Evolutionary conservation across 2,113 vertebrate genomes (phyloP).

Genomic region (Oplegnathus fasciatus): DNA sequence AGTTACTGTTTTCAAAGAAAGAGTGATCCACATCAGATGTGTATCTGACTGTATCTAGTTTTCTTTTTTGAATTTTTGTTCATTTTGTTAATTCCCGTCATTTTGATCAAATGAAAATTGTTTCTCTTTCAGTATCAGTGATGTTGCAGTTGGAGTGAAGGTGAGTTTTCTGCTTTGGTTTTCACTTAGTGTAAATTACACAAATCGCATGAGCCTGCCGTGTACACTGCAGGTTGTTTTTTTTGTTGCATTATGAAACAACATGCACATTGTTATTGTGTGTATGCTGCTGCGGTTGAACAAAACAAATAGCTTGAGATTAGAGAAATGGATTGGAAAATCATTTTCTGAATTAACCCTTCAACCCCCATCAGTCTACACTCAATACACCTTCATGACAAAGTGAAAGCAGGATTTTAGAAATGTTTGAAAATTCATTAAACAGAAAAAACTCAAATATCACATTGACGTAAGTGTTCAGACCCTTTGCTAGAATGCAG

Average conservation of each 20-base stretch:
- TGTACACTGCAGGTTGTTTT: background rate
- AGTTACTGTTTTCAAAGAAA: background rate
- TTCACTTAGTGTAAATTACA: background rate
- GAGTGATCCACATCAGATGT: background rate
- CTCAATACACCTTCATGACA: too few relatives aligned
- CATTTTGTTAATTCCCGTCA: background rate
- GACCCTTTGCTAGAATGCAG: too few relatives aligned
- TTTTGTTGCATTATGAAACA: slow-evolving; percentile 10
- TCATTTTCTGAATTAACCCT: background rate
- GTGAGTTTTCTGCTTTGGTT: slow-evolving; percentile 80
- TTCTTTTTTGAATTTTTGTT: background rate
- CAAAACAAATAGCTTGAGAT: background rate
- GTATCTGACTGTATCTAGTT: background rate
- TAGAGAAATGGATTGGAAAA: background rate
- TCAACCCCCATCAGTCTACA: background rate
- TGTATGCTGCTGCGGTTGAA: background rate
- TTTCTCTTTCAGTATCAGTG: slow-evolving; percentile 89
- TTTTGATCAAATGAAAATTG: background rate
- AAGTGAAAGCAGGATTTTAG: too few relatives aligned
- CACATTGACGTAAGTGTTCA: too few relatives aligned
- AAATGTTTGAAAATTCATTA: too few relatives aligned
- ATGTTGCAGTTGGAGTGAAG: slow-evolving; percentile 98
- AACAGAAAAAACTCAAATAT: too few relatives aligned
- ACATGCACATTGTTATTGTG: background rate
- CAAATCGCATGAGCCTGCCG: background rate